Conservation (phyloP, 2,113 vertebrate genomes). For the Dasyprocta punctata region DNA sequence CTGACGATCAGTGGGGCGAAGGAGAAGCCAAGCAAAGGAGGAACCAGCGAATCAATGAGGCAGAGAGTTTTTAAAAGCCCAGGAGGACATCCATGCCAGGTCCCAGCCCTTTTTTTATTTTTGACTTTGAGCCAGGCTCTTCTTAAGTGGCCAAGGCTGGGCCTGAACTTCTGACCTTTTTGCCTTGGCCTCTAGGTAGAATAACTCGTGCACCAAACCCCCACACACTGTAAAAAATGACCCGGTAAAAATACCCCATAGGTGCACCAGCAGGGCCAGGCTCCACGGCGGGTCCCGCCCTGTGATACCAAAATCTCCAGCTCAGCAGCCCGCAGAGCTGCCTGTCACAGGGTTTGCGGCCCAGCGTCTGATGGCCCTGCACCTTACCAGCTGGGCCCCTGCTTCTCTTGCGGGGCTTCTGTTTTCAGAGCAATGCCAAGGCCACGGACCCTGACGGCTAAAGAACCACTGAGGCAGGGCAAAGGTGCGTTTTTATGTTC, state of each 20-base stretch:
- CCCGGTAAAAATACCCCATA: background rate
- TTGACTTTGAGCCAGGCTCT: background rate
- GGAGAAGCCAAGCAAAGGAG: background rate
- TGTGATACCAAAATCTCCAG: background rate
- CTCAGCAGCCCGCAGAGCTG: rapidly evolving
- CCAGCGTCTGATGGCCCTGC: rapidly evolving
- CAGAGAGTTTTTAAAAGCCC: background rate
- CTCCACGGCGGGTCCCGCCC: background rate
- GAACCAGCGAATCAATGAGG: background rate
- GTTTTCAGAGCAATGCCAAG: background rate
- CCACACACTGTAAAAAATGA: background rate
- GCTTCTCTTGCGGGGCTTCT: background rate
- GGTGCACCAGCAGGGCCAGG: background rate
- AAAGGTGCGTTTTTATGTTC: background rate
- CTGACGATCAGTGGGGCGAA: background rate
- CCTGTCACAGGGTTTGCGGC: rapidly evolving
- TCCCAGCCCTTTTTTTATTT: background rate
- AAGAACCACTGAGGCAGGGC: background rate
- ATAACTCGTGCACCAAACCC: background rate
- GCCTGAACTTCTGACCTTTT: background rate
- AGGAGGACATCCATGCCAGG: background rate
- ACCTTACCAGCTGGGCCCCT: rapidly evolving
- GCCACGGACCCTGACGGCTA: background rate
- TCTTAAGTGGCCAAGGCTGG: background rate
- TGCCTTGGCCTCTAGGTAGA: background rate